Percentiles rank a stretch among this genome's conserved stretches.
phyloP scores from a whole-genome alignment of 2,113 vertebrate genomes.

The Bucco capensis region DNA sequence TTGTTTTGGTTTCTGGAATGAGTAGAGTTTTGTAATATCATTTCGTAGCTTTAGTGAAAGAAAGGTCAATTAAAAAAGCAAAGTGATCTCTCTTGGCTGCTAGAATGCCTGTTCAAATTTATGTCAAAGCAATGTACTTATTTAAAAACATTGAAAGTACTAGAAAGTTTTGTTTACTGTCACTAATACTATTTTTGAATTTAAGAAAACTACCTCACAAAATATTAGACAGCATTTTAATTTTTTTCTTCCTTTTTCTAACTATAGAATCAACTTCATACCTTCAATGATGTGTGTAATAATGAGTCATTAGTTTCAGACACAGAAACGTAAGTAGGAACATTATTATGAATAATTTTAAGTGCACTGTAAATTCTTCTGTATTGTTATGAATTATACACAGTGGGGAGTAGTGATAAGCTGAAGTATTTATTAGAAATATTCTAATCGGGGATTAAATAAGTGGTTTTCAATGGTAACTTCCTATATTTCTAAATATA shows the following conservation, averaged over 20 bases:
- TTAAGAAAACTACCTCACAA: not conserved
- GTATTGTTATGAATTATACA: not conserved
- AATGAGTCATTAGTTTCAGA: slow-evolving; percentile 99
- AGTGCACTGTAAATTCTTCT: not conserved
- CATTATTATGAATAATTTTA: slow-evolving; percentile 9
- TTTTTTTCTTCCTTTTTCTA: slow-evolving; percentile 57
- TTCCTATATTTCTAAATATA: no score
- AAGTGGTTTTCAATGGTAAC: not conserved
- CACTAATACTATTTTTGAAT: not conserved
- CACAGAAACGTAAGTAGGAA: slow-evolving; percentile 94
- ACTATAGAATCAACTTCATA: slow-evolving; percentile 95
- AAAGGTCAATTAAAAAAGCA: not conserved
- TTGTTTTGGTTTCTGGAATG: not conserved
- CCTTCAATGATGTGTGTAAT: slow-evolving; percentile 99
- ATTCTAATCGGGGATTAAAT: not conserved
- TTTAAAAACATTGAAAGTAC: not conserved
- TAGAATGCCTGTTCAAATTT: not conserved
- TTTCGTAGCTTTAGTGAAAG: not conserved
- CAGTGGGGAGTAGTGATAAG: not conserved
- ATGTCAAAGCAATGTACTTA: not conserved
- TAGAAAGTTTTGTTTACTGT: not conserved
- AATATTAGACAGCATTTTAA: not conserved
- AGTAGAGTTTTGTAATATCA: not conserved
- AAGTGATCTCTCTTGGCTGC: not conserved
- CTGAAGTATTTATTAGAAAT: not conserved